Base-by-base conservation (phyloP, 2,797 vertebrate species). In the Xenopus petersii region DNA sequence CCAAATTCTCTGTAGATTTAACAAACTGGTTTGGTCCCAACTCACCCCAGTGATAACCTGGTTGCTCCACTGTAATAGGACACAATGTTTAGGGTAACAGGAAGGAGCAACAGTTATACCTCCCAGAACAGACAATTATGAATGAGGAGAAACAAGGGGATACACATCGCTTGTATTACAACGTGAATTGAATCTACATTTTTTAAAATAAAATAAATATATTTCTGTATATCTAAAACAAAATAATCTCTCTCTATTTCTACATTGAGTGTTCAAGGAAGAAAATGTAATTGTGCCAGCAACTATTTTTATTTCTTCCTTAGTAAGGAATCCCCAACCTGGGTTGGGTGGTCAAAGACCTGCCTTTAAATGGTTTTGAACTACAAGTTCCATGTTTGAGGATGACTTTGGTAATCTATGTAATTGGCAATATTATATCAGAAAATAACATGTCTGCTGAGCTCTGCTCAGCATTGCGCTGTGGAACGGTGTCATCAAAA, bases 161-260 rank as follows among this genome's bases (percentile, higher is more conserved):
- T 48, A 64, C 79, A 5, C 67, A 82, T 61, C 67, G 62, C 30
- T 74, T 70, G 59, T 80, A 86, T 82, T 85, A 89, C 81, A 86
- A 79, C 49, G 55, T 46, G 16, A 81, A 84, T 64, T 64, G 2
- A 80, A 81, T 82, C 77, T 83, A 81, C 84, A 82, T 82, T 87
- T 85, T 82, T 85, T 85, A 85, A 86, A 85, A 87, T 77, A 88
- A 88, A 89, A 90, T 83, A 91, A 88, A 91, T 83, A 83, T 80
- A 84, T 78, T 86, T 81, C 83, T 77, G 71, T 85, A 82, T 87
- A 80, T 89, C 81, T 82, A 75, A 83, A 90, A 84, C 80, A 87
- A 90, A 89, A 88, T 87, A 88, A 82, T 75, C 74, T 85, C 81
- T 75, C 74, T 85, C 74, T 85, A 81, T 88, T 81, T 87, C 85